Evolutionary conservation across 2,113 vertebrate species (phyloP), one percentile per base, ranked within the genome.

Genomic region (Lophochroa leadbeateri): DNA sequence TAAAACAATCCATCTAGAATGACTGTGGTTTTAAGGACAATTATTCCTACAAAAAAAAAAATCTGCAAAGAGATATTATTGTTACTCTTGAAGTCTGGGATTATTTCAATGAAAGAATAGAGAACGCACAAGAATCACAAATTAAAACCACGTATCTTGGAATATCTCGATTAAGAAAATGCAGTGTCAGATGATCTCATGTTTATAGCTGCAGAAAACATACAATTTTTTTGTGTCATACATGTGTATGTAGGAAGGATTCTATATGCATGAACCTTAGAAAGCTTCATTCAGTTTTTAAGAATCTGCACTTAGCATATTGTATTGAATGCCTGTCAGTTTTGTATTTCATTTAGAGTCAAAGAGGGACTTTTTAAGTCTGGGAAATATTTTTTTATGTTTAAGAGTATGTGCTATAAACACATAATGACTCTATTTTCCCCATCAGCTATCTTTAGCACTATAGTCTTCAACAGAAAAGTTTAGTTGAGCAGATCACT

Each of bases 111-210:
- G 19, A 61, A 52, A 75, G 5, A 65, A 63, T 11, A 23, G 13
- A 20, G 27, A n/a, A 86, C 37, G 57, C 10, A 29, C 3, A 78
- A 55, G 8, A 46, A 74, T 43, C 7, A 67, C 2, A 76, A 35
- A 37, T 60, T 82, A 57, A n/a, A 57, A n/a, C 55, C 33, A 23
- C 7, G n/a, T 53, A 33, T 60, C 10, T 84, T 33, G 13, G 11
- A 72, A 74, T 49, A 39, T 9, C 4, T 44, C 19, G 39, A 2
- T 67, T 82, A 17, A 70, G n/a, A 70, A 74, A 53, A n/a, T 10
- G 3, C 10, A 61, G 0, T 15, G 2, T 52, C 13, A 70, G 12
- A 47, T 1, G 1, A 29, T 49, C 3, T n/a, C 12, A 31, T 68
- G 9, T 70, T 87, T 82, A 46, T 5, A 65, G 27, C 7, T 70